Evolutionary conservation across 2,888 invertebrate genomes (phyloP).

Genomic region (Drosophila neutralis): DNA sequence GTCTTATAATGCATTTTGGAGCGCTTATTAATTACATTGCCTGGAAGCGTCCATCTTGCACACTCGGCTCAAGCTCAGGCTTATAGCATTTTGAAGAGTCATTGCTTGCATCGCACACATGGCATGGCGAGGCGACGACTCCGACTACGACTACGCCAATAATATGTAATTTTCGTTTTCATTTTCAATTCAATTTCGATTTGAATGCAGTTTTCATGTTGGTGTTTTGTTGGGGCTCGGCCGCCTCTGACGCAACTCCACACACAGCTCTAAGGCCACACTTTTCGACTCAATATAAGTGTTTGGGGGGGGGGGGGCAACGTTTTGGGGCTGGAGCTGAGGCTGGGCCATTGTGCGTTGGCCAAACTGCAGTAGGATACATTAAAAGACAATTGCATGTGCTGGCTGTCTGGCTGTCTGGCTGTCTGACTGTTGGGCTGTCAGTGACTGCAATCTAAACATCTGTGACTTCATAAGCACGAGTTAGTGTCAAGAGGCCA

Average conservation of each 20-base stretch:
- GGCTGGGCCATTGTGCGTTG: constrained; percentile 69
- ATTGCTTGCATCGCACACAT: constrained; percentile 55
- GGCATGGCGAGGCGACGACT: constrained; percentile 1
- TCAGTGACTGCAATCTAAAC: constrained; percentile 48
- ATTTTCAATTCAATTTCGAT: constrained; percentile 61
- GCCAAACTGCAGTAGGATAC: constrained; percentile 45
- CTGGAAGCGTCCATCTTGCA: constrained; percentile 10
- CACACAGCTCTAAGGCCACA: constrained; percentile 16
- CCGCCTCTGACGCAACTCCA: constrained; percentile 59
- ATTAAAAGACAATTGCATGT: constrained; percentile 68
- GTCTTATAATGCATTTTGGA: constrained; percentile 60
- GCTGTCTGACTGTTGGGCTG: constrained; percentile 4
- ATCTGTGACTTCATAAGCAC: constrained; percentile 50
- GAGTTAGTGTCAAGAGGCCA: constrained; percentile 26
- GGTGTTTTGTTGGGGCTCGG: constrained; percentile 65
- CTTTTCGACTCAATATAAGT: constrained; percentile 19
- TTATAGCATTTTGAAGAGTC: constrained; percentile 72
- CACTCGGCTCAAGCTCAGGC: constrained; percentile 69
- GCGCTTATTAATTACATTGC: constrained; percentile 70
- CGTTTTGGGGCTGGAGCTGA: constrained; percentile 21
- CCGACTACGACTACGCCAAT: constrained; percentile 54
- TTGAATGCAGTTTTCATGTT: constrained; percentile 68
- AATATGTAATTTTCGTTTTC: constrained; percentile 57
- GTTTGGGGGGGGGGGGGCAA: constrained; percentile 19
- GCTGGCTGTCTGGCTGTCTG: background rate